Conservation (phyloP, 2,113 vertebrate genomes). For the Centropus bengalensis region DNA sequence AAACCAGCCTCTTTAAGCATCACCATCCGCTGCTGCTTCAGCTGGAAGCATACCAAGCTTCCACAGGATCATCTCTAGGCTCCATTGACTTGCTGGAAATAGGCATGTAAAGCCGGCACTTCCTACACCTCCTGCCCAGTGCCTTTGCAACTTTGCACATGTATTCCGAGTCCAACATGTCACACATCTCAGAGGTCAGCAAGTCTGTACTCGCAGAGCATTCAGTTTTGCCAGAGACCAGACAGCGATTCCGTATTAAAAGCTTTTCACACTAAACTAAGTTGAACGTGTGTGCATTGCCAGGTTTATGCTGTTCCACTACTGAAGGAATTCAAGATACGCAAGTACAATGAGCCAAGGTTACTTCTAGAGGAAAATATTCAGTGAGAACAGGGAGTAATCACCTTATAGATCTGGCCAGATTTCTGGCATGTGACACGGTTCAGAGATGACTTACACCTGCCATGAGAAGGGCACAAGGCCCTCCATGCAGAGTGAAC, state of each 20-base stretch:
- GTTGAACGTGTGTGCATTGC: rapidly evolving
- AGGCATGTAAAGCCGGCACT: not conserved
- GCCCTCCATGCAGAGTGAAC: not conserved
- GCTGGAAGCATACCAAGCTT: not conserved
- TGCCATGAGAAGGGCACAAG: not conserved
- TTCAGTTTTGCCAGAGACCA: not conserved
- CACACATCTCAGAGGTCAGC: not conserved
- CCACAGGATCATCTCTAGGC: not conserved
- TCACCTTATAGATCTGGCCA: not conserved
- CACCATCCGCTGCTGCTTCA: not conserved
- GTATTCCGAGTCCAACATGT: not conserved
- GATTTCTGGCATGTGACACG: not conserved
- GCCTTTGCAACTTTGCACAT: not conserved
- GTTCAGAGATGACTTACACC: not conserved
- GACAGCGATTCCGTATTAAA: not conserved
- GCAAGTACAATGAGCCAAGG: not conserved
- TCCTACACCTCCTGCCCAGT: not conserved
- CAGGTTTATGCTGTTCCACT: not conserved
- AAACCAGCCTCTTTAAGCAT: not conserved
- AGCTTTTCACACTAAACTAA: not conserved
- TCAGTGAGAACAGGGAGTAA: not conserved
- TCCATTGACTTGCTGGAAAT: not conserved
- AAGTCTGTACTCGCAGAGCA: not conserved
- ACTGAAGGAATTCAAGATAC: rapidly evolving
- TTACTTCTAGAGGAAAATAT: not conserved